Evolutionary conservation across 2,888 invertebrate species (phyloP), one percentile per base, ranked within the genome.

Genomic region (Uropetala carovei): DNA sequence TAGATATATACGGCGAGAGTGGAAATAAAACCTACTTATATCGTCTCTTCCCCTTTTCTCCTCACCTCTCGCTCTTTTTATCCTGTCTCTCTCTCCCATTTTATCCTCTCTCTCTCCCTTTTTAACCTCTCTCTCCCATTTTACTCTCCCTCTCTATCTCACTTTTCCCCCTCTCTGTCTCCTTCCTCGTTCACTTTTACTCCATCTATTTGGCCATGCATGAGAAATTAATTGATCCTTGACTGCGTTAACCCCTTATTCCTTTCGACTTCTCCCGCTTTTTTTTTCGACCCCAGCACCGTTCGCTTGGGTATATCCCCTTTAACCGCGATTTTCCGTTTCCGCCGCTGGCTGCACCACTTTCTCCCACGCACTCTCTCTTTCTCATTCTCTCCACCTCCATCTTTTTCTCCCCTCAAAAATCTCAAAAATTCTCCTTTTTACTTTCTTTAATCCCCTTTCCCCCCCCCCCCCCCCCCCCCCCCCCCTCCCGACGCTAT

Each of bases 161-260:
- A 7, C 22, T 13, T 68, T 68, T 64, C 16, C n/a, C 14, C 64
- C 18, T 64, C 7, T n/a, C 64, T 13, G 7, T 7, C 64, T 16
- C 64, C 11, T 2, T 0, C 64, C 64, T 14, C 16, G 18, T 64
- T 64, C 14, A 5, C 10, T 22, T 22, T 22, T 22, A n/a, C 4
- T 68, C 22, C 22, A n/a, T 7, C 75, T 75, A 18, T 22, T 18
- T 68, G 68, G 68, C 22, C 68, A 13, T 75, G 75, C 75, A 9
- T 75, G 75, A 75, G 75, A 75, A 75, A 75, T 75, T 75, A 75
- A 75, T 75, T 75, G 75, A 75, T 75, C 75, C 27, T 75, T 11
- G 18, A 27, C 75, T 27, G 22, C 9, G 22, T 75, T 75, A 8
- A 13, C 11, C 27, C 11, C 22, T 43, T 14, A 64, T 16, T 64